A percentile compares a stretch with the other conserved stretches of the same genome.
These are phyloP conservation scores for Aphelenchoides avenae DNA, from an alignment of 1,140 invertebrate genomes.

Conservation along the genomic window DNA sequence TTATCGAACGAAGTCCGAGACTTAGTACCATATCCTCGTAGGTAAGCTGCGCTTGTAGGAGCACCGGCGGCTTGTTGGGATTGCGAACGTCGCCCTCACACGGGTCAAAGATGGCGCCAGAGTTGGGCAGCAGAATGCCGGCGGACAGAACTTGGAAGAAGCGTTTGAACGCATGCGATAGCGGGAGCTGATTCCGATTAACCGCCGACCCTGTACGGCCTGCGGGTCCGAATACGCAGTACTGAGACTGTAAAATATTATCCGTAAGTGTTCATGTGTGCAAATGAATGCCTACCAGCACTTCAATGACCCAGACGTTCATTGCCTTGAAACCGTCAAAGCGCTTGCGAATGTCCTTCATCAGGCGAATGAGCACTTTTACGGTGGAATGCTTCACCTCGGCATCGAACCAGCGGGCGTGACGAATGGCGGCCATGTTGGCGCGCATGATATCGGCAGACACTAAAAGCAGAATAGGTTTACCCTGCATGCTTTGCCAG, in stretches of 20 bases:
- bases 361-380: constrained; percentile 84
- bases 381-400: constrained; percentile 94
- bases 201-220: too few relatives aligned
- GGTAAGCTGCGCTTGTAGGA: constrained; percentile 83
- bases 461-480: constrained; percentile 61
- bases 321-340: constrained; percentile 84
- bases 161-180: constrained; percentile 80
- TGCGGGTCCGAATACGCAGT: constrained; percentile 90
- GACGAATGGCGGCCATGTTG: constrained; percentile 85
- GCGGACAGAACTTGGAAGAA: constrained; percentile 82
- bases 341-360: constrained; percentile 80
- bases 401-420: constrained; percentile 95
- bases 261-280: neutral
- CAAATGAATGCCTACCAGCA: constrained; percentile 66
- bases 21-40: constrained; percentile 82
- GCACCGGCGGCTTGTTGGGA: constrained; percentile 74
- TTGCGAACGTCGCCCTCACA: too few relatives aligned
- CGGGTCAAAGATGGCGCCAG: constrained; percentile 86
- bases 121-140: constrained; percentile 90
- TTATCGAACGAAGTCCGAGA: too few relatives aligned
- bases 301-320: constrained; percentile 91
- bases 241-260: constrained; percentile 71
- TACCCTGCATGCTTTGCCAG: neutral
- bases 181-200: constrained; percentile 82
- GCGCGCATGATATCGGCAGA: constrained; percentile 78